phyloP scores from a whole-genome alignment of 2,113 vertebrate genomes.

The Dryoscopus gambensis region DNA sequence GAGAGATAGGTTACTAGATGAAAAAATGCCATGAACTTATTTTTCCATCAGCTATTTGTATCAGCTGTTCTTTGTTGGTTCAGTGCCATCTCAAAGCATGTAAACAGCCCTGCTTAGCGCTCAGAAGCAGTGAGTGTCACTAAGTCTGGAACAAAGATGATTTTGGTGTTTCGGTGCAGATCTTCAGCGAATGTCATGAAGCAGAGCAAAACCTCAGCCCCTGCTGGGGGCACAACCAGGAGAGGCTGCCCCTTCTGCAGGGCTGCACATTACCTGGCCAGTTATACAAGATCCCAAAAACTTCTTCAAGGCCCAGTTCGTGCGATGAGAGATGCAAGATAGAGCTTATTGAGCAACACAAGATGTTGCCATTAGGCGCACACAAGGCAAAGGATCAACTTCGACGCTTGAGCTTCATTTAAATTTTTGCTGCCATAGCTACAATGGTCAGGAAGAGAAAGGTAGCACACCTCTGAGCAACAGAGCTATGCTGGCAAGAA shows the following conservation, averaged over 20 bases:
- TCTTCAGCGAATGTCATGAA: background rate
- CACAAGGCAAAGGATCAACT: background rate
- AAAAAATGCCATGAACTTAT: background rate
- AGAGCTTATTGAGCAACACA: background rate
- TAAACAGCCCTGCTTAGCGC: background rate
- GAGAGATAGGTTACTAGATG: background rate
- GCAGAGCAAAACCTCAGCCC: background rate
- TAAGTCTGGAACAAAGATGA: background rate
- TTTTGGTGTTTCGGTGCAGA: background rate
- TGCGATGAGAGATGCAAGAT: rapidly evolving
- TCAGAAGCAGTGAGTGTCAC: background rate
- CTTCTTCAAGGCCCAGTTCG: background rate
- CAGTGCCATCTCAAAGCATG: background rate
- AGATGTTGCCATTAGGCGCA: background rate
- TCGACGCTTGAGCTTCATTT: background rate
- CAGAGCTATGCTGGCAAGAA: background rate
- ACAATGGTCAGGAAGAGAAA: background rate
- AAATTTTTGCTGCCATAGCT: background rate
- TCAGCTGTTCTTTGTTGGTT: background rate
- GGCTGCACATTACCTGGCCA: background rate
- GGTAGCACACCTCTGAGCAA: background rate
- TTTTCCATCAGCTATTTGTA: background rate
- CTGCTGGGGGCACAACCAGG: rapidly evolving
- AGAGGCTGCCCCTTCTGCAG: background rate
- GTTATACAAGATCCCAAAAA: background rate